Base-by-base conservation (phyloP, 2,113 vertebrate species). In the Phalacrocorax pelagicus region DNA sequence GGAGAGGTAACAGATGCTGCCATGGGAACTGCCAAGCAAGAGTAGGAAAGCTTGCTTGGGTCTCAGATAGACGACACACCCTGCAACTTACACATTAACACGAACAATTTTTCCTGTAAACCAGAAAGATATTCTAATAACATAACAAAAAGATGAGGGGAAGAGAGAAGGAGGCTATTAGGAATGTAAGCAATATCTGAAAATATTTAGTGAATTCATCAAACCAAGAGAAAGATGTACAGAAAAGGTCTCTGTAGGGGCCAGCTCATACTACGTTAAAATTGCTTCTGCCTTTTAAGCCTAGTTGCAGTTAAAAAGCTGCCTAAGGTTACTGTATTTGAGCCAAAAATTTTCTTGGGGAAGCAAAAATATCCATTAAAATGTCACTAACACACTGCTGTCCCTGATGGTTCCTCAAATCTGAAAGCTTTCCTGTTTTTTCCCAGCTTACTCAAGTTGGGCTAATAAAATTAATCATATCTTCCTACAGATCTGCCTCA, bases 311-410 rank as follows among this genome's bases (percentile, higher is more conserved):
- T 86, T 77, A 78, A 90, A 81, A 95, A 71, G 55, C 92, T 63
- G 66, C 81, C 65, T 81, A 61, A 83, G 52, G n/a, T 90, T 71
- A 46, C 62, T 24, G 29, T 40, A 61, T 58, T 59, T 92, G 66
- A 96, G 75, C 54, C 82, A 66, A 36, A 88, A 77, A 65, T 91
- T 93, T 95, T 94, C 84, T 90, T 90, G 89, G 69, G 80, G 80
- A 94, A 97, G 88, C 77, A 97, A 93, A 90, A 84, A 69, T 9
- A 91, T 80, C 85, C 80, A 70, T 95, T 96, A 94, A 55, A 94
- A 82, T 52, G 30, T 74, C 73, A 78, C 46, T 90, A 74, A 55
- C 71, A 69, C 27, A 47, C 38, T 6, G 2, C 29, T 86, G 40
- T 29, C 67, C 69, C 86, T 80, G 66, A 61, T 24, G 19, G 15